Base-by-base conservation (phyloP, 2,113 vertebrate genomes). In the Chaetops frenatus region DNA sequence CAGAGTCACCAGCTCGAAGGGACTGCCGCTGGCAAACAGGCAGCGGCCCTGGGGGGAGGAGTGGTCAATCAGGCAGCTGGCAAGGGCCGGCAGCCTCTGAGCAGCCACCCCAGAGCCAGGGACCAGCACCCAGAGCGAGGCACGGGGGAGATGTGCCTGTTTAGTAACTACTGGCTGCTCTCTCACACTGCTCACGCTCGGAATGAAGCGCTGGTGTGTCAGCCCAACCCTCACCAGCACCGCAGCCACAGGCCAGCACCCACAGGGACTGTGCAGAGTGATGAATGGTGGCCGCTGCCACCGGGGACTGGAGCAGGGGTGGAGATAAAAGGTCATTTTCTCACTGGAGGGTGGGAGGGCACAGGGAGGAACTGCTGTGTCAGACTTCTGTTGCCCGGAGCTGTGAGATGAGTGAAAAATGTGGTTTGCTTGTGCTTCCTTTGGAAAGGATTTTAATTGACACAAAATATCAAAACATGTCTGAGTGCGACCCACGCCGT, bases 1-100 rank as follows among this genome's bases (percentile, higher is more conserved):
- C 70, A 99, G 97, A 58, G 97, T 98, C 78, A 99, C 99, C 7
- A 98, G 98, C 53, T 93, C 98, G 11, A 99, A 99, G 1, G 99
- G 99, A 84, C 99, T 99, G 44, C 99, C 99, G 10, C 99, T 99
- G 82, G 99, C 99, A 97, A 99, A 99, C 70, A 99, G 96, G 97
- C 99, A 99, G 12, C 98, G 97, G 19, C 99, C 99, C 99, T 99
- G 91, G 72, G 3, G 11, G 35, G 45, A 38, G 44, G 29, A 64
- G n/a, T 1, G 9, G 18, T 4, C 16, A 1, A 9, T n/a, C 29
- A n/a, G n/a, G 29, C 24, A 4, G 33, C 48, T 64, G 50, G 48
- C 14, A 50, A 27, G 48, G 48, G 48, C 25, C 48, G 27, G 24
- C 48, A 45, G 18, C 44, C 8, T 19, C 44, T 45, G 44, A 45